A percentile compares a stretch with the other conserved stretches of the same genome.
Evolutionary conservation across 1,140 invertebrate genomes (phyloP).

Genomic region (Asbolus verrucosus): DNA sequence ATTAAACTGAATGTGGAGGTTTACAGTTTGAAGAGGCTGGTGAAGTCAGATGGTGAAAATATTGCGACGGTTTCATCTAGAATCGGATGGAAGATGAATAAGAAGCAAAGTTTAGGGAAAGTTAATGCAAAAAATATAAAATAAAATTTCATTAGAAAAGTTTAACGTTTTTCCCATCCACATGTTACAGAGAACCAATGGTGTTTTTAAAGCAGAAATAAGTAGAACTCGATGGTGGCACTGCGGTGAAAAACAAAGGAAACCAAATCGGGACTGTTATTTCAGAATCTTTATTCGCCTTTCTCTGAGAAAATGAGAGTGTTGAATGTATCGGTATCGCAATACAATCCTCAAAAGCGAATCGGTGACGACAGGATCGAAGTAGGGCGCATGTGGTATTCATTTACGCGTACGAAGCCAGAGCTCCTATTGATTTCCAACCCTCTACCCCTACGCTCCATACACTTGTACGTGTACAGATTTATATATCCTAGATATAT

Average conservation of each 20-base stretch:
- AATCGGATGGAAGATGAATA: background rate
- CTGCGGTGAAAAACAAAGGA: constrained; percentile 37
- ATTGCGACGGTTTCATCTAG: no score
- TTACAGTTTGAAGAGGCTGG: constrained; percentile 11
- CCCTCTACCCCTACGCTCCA: constrained; percentile 44
- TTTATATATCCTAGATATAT: constrained; percentile 46
- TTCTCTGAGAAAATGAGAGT: constrained; percentile 48
- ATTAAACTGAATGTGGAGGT: constrained; percentile 4
- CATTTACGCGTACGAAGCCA: constrained; percentile 54
- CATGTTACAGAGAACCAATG: constrained; percentile 14
- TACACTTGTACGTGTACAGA: constrained; percentile 48
- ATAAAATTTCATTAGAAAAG: constrained; percentile 42
- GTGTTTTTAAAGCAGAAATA: constrained; percentile 26
- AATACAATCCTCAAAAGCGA: constrained; percentile 53
- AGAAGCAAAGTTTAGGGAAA: background rate
- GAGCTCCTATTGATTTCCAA: constrained; percentile 53
- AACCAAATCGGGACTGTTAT: constrained; percentile 47
- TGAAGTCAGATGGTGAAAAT: no score
- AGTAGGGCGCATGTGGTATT: constrained; percentile 55
- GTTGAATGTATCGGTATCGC: constrained; percentile 47
- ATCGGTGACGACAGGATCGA: constrained; percentile 51
- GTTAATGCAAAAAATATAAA: background rate
- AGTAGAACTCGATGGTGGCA: constrained; percentile 28
- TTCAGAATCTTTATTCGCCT: constrained; percentile 41
- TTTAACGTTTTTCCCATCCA: constrained; percentile 24